Percentiles rank a stretch among this genome's conserved stretches.
Conservation (phyloP, 2,113 vertebrate species). For the Speoplatyrhinus poulsoni region DNA sequence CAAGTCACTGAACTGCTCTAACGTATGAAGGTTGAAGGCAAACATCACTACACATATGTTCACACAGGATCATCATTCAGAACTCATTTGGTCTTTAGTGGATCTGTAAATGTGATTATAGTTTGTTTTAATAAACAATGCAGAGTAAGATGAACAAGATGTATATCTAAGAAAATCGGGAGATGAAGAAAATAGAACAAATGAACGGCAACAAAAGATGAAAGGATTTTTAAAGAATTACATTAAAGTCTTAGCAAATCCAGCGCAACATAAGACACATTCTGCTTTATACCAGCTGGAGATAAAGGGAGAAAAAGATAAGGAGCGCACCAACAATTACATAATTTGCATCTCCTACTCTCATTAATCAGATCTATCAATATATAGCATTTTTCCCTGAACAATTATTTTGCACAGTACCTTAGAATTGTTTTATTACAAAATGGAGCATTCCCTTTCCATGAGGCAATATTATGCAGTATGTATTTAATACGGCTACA, state of each 20-base stretch:
- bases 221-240: slow-evolving; percentile 28
- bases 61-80: slow-evolving; percentile 47
- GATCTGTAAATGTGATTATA: slow-evolving; percentile 62
- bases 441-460: slow-evolving; percentile 75
- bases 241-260: slow-evolving; percentile 75
- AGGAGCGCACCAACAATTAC: slow-evolving; percentile 63
- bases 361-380: slow-evolving; percentile 62
- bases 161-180: slow-evolving; percentile 36
- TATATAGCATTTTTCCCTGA: slow-evolving; percentile 73
- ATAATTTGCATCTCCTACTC: slow-evolving; percentile 66
- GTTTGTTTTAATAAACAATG: slow-evolving; percentile 65
- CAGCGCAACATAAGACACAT: slow-evolving; percentile 77
- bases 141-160: slow-evolving; percentile 59
- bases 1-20: slow-evolving; percentile 65
- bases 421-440: slow-evolving; percentile 73
- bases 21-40: slow-evolving; percentile 52
- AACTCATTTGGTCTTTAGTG: slow-evolving; percentile 63
- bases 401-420: slow-evolving; percentile 79
- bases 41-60: slow-evolving; percentile 47
- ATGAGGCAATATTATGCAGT: slow-evolving; percentile 58
- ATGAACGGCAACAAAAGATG: slow-evolving; percentile 42
- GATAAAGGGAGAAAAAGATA: slow-evolving; percentile 44
- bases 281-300: slow-evolving; percentile 65
- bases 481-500: slow-evolving; percentile 75
- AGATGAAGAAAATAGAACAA: slow-evolving; percentile 52